phyloP scores from a whole-genome alignment of 2,113 vertebrate species.

The Oxyura jamaicensis region DNA sequence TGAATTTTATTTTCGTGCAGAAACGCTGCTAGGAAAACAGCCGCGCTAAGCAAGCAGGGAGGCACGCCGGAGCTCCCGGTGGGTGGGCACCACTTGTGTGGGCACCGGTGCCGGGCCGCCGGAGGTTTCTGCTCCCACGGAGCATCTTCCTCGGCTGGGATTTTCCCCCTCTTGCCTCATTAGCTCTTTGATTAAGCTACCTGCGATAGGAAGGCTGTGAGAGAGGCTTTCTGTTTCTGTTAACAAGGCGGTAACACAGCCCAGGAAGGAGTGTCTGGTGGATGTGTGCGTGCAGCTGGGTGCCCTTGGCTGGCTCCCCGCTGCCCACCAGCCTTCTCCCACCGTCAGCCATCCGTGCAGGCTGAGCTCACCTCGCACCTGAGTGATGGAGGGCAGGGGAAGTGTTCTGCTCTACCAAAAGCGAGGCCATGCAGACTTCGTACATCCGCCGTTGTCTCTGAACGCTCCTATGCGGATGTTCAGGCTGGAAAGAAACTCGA shows the following conservation, averaged over 20 bases:
- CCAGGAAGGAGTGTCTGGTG: background rate
- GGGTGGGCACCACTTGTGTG: background rate
- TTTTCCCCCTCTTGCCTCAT: conserved; percentile 17
- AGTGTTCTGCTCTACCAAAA: no score
- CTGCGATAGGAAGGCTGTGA: background rate
- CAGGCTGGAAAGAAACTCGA: background rate
- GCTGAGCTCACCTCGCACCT: background rate
- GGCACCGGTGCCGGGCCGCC: conserved; percentile 14
- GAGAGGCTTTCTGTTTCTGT: background rate
- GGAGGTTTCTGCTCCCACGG: conserved; percentile 40
- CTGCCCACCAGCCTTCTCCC: background rate
- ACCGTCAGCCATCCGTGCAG: background rate
- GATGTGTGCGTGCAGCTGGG: no score
- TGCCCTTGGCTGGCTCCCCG: no score
- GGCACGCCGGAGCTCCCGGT: background rate
- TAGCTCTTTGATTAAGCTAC: conserved; percentile 35
- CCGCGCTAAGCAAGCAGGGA: background rate
- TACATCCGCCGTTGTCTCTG: background rate
- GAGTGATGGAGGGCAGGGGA: background rate
- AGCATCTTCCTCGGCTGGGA: background rate
- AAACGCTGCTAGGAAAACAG: background rate
- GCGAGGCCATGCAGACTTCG: background rate
- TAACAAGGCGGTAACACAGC: background rate
- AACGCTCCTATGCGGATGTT: background rate
- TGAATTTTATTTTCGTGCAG: background rate